phyloP scores from a whole-genome alignment of 64 coral and sea anemone genomes.

The Stichodactyla helianthus region DNA sequence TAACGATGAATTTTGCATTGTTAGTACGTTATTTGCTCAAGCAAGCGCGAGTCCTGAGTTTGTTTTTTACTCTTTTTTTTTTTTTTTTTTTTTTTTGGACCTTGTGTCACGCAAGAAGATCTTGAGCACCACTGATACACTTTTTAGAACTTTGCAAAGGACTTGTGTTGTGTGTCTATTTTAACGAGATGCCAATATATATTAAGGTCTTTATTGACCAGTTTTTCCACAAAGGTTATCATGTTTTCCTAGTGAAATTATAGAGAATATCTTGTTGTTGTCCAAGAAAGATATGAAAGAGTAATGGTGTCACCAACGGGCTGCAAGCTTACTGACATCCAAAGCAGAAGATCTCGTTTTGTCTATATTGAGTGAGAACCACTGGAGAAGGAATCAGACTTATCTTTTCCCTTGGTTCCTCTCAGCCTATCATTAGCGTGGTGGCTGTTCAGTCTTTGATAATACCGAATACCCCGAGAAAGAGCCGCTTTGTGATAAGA shows the following conservation, averaged over 20 bases:
- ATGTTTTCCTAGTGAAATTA: background rate
- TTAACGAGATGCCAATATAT: background rate
- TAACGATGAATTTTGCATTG: constrained; percentile 13
- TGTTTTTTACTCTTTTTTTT: background rate
- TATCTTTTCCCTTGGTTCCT: background rate
- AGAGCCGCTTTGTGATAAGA: constrained; percentile 13
- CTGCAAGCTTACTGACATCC: background rate
- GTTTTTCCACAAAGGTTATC: background rate
- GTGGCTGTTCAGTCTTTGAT: constrained; percentile 2
- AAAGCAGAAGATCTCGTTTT: background rate
- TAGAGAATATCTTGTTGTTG: background rate
- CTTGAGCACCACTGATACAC: background rate
- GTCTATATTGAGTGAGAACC: background rate
- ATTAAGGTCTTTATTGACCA: background rate
- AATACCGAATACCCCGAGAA: background rate
- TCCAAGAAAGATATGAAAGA: background rate
- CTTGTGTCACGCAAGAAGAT: background rate
- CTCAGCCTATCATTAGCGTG: background rate
- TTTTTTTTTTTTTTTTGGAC: background rate
- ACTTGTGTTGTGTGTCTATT: background rate
- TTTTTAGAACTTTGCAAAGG: background rate
- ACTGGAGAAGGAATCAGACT: background rate
- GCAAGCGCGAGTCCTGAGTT: background rate
- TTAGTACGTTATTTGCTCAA: background rate
- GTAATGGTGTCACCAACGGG: background rate